Evolutionary conservation across 2,113 vertebrate species (phyloP), one percentile per base, ranked within the genome.

Genomic region (Sceloporus tristichus): DNA sequence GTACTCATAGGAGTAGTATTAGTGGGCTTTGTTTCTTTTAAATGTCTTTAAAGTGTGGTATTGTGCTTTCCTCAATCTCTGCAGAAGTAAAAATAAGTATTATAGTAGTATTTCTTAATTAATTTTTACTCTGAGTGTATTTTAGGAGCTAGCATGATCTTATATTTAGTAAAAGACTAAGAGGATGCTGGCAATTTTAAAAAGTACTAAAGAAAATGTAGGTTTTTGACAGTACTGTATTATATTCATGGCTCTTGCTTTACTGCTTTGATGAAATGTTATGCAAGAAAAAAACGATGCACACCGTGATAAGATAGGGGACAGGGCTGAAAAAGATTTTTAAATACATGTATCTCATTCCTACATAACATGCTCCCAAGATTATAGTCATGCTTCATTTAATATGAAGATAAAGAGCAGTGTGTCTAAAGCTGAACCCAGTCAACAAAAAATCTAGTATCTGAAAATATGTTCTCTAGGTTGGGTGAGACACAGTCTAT

Each of bases 131-230:
- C 73, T 66, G 34, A 80, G 56, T 40, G 77, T 40, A 87, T 82
- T 65, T 66, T 76, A 82, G 74, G 81, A 87, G 29, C 29, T n/a
- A 79, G 21, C 54, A 53, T 18, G 53, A 65, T 82, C 78, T 54
- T 87, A 82, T 87, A 82, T 87, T 82, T 87, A 83, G 87, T 66
- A 83, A 88, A 23, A 56, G 38, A 5, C n/a, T 68, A 83, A 77
- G 68, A 59, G 68, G 83, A 83, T 68, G 66, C 68, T 73, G 53
- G 25, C 34, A 74, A 29, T 38, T 83, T 27, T 70, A 66, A 66
- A 82, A 82, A 77, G 29, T 65, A 10, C 79, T 34, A 76, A 83
- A 54, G 59, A 68, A 83, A 68, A 76, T 70, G 19, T 27, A 83
- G 40, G 18, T 38, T 83, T 76, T 83, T 23, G 40, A 65, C 40